Evolutionary conservation across 2,797 vertebrate genomes (phyloP), one percentile per base, ranked within the genome.

Genomic region (Podargus strigoides): DNA sequence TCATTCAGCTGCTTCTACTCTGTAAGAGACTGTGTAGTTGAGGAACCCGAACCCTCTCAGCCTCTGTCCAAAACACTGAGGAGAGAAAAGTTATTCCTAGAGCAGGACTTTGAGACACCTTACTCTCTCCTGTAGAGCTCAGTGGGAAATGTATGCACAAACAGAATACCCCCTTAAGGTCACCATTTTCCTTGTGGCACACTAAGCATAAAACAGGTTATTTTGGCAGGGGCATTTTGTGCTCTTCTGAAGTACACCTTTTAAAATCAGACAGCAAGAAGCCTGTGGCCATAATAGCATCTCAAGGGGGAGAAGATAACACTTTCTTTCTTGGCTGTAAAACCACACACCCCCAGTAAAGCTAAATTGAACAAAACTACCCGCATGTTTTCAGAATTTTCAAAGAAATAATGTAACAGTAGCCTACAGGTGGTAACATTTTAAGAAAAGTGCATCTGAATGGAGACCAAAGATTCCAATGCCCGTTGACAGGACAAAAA

Each of bases 391-490:
- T 91, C 83, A 80, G 69, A 94, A 83, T 94, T 97, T 96, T 97
- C 78, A 93, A 96, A 96, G 91, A 94, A 89, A 90, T 90, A 92
- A 79, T 86, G 78, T 93, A 92, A 88, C 95, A 81, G 92, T 95
- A 96, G 94, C 77, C 87, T 91, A 93, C 94, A 97, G 96, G 87
- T 97, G 94, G 97, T 93, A 97, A 89, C 92, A 93, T 95, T 97
- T 96, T 97, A 92, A 92, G 93, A 75, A 96, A 96, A 96, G 92
- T 90, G 62, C 73, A 89, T 91, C 78, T 69, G 87, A 96, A 92
- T 55, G 59, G 73, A 94, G 87, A 92, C 46, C 76, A 87, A 66
- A 83, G 92, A 83, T 85, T 95, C 81, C 80, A 89, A 60, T 5
- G 47, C 77, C 81, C 6, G 42, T 92, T 93, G 94, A 95, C 85